Conservation (phyloP, 1,140 invertebrate genomes). For the Helicoverpa zea region DNA sequence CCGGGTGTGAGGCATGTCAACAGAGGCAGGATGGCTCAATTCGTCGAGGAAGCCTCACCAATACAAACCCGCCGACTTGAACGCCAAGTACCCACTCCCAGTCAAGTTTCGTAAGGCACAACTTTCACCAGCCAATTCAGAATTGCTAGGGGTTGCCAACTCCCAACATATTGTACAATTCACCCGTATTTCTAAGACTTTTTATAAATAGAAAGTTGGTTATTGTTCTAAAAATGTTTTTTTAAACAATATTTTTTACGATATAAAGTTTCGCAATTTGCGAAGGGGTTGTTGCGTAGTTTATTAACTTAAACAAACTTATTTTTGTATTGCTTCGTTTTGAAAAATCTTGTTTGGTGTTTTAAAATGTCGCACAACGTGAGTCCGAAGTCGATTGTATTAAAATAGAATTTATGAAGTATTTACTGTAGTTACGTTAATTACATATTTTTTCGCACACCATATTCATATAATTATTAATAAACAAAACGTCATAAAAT, state of each 20-base stretch:
- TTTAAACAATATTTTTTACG: conserved; percentile 24
- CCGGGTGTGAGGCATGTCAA: background rate
- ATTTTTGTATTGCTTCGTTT: conserved; percentile 20
- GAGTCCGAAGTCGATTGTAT: background rate
- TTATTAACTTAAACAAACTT: background rate
- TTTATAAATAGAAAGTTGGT: conserved; percentile 3
- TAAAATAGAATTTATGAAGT: too few species aligned
- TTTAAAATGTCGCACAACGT: conserved; percentile 2
- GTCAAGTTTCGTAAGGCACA: background rate
- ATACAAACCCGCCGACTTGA: conserved; percentile 57
- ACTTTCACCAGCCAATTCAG: conserved; percentile 12
- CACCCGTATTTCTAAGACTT: conserved; percentile 22
- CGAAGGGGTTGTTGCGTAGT: conserved; percentile 15
- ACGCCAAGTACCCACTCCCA: background rate
- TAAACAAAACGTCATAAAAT: background rate
- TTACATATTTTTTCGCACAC: background rate
- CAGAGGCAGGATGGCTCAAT: conserved; percentile 36
- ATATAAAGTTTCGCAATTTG: conserved; percentile 19
- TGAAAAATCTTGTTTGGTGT: background rate
- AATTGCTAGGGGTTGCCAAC: conserved; percentile 30
- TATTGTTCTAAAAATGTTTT: conserved; percentile 32
- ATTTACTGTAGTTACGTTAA: background rate
- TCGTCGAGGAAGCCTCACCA: conserved; percentile 60
- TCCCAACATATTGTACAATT: conserved; percentile 13
- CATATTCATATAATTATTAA: background rate